Percentiles rank a stretch among this genome's conserved stretches.
phyloP scores from a whole-genome alignment of 2,113 vertebrate genomes.

The rat (Rattus norvegicus) region GRCr8 NC_086024.1:77251001-77251500 shows the following conservation, averaged over 20 bases:
- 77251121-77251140: background rate
- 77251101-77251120: background rate
- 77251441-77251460: background rate
- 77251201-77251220: background rate
- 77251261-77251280: background rate
- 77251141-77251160: background rate
- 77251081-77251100: background rate
- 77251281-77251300: background rate
- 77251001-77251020: constrained; percentile 56
- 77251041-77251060: constrained; percentile 42
- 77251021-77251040: constrained; percentile 61
- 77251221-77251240: background rate
- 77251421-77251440: background rate
- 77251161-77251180: background rate
- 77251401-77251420: background rate
- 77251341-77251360: background rate
- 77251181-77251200: background rate
- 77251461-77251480: background rate
- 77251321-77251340: background rate
- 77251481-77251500: background rate
- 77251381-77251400: background rate
- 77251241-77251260: constrained; percentile 34
- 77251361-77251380: background rate
- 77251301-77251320: background rate
- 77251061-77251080: background rate